These are phyloP conservation scores for Choreutis nemorana DNA, from an alignment of 2,888 invertebrate species.

Conservation along the genomic window DNA sequence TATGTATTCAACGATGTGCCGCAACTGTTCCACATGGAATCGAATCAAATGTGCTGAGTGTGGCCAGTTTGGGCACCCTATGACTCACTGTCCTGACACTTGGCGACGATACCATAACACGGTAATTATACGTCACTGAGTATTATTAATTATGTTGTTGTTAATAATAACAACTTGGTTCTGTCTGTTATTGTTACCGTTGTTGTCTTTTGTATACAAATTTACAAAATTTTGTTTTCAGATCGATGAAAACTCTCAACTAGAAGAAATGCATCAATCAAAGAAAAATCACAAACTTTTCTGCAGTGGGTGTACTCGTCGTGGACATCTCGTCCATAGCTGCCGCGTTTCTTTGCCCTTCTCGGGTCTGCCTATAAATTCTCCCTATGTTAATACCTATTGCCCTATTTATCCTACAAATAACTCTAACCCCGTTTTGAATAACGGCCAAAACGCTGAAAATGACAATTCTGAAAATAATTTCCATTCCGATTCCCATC, in stretches of 20 bases:
- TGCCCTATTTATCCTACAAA: conserved; percentile 21
- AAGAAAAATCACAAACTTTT: conserved; percentile 37
- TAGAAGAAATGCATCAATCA: conserved; percentile 31
- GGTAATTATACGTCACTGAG: conserved; percentile 24
- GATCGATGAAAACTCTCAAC: conserved; percentile 45
- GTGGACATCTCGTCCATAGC: conserved; percentile 57
- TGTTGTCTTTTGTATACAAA: conserved; percentile 1
- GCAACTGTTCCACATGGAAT: conserved; percentile 64
- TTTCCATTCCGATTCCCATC: no score
- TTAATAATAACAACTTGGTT: not conserved
- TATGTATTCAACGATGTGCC: conserved; percentile 67
- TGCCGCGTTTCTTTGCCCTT: conserved; percentile 44
- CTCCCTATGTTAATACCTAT: conserved; percentile 42
- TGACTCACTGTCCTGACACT: conserved; percentile 72
- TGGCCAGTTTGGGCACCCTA: conserved; percentile 68
- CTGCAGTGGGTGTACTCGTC: conserved; percentile 66
- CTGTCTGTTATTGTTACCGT: no score
- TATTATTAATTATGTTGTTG: not conserved
- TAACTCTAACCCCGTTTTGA: conserved; percentile 9
- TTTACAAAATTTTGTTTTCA: conserved; percentile 18
- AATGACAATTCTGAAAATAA: no score
- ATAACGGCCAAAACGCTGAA: no score
- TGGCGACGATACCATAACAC: conserved; percentile 81
- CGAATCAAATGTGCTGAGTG: conserved; percentile 66
- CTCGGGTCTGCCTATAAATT: conserved; percentile 42